Conservation (phyloP, 1,140 invertebrate species). For the Brachionus rotundiformis region DNA sequence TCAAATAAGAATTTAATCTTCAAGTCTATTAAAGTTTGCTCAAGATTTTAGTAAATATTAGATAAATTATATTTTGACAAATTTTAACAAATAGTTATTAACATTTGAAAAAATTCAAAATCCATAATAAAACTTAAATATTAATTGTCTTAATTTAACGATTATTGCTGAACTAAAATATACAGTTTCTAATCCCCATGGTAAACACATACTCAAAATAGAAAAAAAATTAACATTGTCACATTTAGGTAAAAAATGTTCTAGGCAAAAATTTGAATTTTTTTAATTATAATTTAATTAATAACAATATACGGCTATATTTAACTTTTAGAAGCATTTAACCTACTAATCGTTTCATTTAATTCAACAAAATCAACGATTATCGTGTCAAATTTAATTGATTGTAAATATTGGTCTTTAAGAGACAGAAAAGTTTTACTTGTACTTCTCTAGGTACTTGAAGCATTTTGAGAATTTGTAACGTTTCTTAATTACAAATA, state of each 20-base stretch:
- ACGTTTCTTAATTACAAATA: conserved; percentile 50
- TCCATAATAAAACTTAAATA: conserved; percentile 30
- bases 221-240: conserved; percentile 50
- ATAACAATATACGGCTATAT: not conserved
- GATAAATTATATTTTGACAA: not conserved
- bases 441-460: conserved; percentile 22
- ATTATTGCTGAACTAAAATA: conserved; percentile 16
- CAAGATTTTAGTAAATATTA: not conserved
- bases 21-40: not conserved
- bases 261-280: not conserved
- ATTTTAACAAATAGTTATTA: not conserved
- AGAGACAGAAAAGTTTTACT: not conserved
- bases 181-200: conserved; percentile 25
- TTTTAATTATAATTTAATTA: conserved; percentile 14
- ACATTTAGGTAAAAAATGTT: conserved; percentile 42
- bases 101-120: conserved; percentile 1
- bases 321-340: conserved; percentile 28
- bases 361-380: conserved; percentile 19
- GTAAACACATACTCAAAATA: conserved; percentile 32
- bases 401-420: conserved; percentile 41
- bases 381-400: conserved; percentile 51
- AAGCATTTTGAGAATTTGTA: conserved; percentile 27
- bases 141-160: conserved; percentile 30
- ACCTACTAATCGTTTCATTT: conserved; percentile 42
- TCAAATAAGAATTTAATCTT: not conserved